Evolutionary conservation across 2,797 vertebrate species (phyloP).

Genomic region (Catamblyrhynchus diadema): DNA sequence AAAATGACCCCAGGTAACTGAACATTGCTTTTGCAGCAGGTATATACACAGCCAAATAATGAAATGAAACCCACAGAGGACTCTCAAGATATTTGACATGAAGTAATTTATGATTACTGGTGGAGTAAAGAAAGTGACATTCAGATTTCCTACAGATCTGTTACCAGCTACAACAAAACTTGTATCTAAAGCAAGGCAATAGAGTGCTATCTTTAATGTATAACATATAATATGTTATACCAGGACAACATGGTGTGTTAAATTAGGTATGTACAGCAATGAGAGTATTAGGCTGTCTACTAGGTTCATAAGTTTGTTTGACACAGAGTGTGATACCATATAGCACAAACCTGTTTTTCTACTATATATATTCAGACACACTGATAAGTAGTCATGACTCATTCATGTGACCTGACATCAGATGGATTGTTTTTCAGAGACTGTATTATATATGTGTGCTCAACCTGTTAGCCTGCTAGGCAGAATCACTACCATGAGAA

Average conservation of each 20-base stretch:
- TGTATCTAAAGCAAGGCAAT: not conserved
- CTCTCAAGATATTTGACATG: conserved; percentile 48
- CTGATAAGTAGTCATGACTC: conserved; percentile 24
- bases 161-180: not conserved
- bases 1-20: conserved; percentile 70
- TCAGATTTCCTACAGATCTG: conserved; percentile 10
- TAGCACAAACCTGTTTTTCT: not conserved
- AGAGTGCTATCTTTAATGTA: not conserved
- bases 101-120: conserved; percentile 39
- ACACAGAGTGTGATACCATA: not conserved
- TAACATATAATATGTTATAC: not conserved
- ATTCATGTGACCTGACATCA: not conserved
- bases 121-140: conserved; percentile 55
- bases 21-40: conserved; percentile 41
- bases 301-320: not conserved
- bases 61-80: conserved; percentile 59
- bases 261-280: not conserved
- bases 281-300: not conserved
- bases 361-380: not conserved
- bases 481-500: conserved; percentile 7
- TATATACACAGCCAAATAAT: conserved; percentile 51
- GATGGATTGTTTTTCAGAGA: not conserved
- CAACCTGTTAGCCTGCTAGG: not conserved
- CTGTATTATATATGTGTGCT: not conserved
- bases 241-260: not conserved